Evolutionary conservation across 2,797 vertebrate species (phyloP).

Genomic region (Betta splendens): DNA sequence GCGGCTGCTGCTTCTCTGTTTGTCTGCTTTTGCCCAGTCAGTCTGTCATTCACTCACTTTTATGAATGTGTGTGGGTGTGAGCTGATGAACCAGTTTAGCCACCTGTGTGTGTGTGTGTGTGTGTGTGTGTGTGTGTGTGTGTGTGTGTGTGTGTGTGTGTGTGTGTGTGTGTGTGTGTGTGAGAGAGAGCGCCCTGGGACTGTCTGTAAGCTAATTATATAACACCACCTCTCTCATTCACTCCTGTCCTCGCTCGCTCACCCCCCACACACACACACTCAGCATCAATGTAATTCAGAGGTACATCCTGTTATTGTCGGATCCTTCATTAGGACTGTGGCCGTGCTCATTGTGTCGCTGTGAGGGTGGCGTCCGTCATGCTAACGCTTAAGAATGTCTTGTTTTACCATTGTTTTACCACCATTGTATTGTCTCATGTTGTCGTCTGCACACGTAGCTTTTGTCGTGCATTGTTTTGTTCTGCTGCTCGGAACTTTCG

Average conservation of each 20-base stretch:
- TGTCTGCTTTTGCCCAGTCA: slow-evolving; percentile 66
- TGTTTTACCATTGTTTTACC: slow-evolving; percentile 39
- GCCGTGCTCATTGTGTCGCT: slow-evolving; percentile 47
- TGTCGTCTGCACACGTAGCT: slow-evolving; percentile 14
- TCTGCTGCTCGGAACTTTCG: slow-evolving; percentile 18
- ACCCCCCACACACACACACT: slow-evolving; percentile 16
- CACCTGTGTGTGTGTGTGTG: slow-evolving; percentile 55
- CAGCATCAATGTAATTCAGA: slow-evolving; percentile 38
- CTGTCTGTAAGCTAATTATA: slow-evolving; percentile 76
- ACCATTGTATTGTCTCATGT: slow-evolving; percentile 19
- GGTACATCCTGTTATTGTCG: slow-evolving; percentile 74
- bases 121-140: slow-evolving; percentile 22
- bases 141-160: slow-evolving; percentile 44
- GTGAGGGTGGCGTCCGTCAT: slow-evolving; percentile 54
- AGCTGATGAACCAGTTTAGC: slow-evolving; percentile 75
- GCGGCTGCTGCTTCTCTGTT: slow-evolving; percentile 58
- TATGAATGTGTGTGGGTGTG: slow-evolving; percentile 81
- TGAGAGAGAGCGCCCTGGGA: slow-evolving; percentile 52
- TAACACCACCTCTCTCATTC: slow-evolving; percentile 71
- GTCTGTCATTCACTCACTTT: slow-evolving; percentile 76
- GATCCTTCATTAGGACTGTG: slow-evolving; percentile 51
- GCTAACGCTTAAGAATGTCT: slow-evolving; percentile 47
- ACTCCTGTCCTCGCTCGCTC: slow-evolving; percentile 53
- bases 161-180: slow-evolving; percentile 28
- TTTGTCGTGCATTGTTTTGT: slow-evolving; percentile 56